phyloP scores from a whole-genome alignment of 2,113 vertebrate species.

The Phaethornis superciliosus region DNA sequence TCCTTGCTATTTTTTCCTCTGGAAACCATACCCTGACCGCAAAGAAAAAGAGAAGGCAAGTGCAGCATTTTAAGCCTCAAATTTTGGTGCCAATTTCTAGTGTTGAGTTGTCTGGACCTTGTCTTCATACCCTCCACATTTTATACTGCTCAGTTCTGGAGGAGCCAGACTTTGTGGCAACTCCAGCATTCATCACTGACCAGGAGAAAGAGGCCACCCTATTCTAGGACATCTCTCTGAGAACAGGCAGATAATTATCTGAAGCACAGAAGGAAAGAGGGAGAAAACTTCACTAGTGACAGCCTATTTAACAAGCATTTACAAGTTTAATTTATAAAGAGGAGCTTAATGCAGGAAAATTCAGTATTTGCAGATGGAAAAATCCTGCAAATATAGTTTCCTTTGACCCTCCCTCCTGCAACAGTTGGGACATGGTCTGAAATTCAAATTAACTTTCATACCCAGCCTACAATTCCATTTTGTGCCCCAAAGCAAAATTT shows the following conservation, averaged over 20 bases:
- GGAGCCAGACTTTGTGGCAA: constrained; percentile 6
- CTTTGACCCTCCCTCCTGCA: constrained; percentile 37
- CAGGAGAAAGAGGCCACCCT: constrained; percentile 15
- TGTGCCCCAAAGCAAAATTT: constrained; percentile 64
- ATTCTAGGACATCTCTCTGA: neutral
- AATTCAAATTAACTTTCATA: constrained; percentile 67
- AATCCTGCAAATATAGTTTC: neutral
- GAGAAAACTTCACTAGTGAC: neutral
- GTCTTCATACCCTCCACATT: rapidly evolving
- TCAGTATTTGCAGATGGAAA: neutral
- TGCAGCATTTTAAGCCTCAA: neutral
- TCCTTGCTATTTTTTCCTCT: neutral
- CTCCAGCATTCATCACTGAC: neutral
- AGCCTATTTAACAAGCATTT: neutral
- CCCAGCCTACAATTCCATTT: constrained; percentile 46
- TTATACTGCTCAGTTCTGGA: neutral
- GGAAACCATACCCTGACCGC: neutral
- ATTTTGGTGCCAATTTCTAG: neutral
- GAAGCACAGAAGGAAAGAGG: neutral
- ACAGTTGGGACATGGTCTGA: constrained; percentile 53
- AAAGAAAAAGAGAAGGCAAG: neutral
- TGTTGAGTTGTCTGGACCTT: neutral
- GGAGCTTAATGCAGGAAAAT: neutral
- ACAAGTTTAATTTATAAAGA: neutral
- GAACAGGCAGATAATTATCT: constrained; percentile 16